phyloP scores from a whole-genome alignment of 2,888 invertebrate species.

The Pherbina coryleti region DNA sequence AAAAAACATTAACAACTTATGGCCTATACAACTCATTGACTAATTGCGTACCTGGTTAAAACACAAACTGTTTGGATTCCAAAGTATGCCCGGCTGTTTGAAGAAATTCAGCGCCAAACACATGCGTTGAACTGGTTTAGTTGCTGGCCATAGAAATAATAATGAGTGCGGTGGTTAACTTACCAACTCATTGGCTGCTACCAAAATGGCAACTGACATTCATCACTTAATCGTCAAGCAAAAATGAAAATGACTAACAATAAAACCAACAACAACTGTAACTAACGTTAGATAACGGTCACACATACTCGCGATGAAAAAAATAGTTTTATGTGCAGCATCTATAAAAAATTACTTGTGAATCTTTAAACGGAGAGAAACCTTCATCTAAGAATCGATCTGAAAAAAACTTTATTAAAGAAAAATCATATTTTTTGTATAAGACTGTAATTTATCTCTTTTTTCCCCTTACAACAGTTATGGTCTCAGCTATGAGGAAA shows the following conservation, averaged over 20 bases:
- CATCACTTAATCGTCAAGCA: constrained; percentile 19
- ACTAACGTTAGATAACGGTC: background rate
- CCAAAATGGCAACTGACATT: constrained; percentile 28
- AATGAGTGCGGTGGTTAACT: constrained; percentile 8
- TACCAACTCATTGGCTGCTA: background rate
- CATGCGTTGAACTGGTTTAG: constrained; percentile 15
- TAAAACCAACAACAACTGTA: background rate
- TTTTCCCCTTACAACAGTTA: constrained; percentile 73
- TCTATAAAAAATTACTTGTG: too few species aligned
- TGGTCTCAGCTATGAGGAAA: constrained; percentile 85
- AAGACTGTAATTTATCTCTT: constrained; percentile 17
- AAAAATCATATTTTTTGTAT: constrained; percentile 39
- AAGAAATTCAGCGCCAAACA: background rate
- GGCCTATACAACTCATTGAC: constrained; percentile 17
- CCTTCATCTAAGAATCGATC: too few species aligned
- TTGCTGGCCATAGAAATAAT: background rate
- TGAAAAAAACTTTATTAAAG: background rate
- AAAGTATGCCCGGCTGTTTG: background rate
- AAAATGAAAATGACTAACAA: too few species aligned
- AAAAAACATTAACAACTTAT: background rate
- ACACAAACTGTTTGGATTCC: constrained; percentile 8
- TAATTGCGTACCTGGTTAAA: constrained; percentile 18
- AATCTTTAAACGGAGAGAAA: too few species aligned
- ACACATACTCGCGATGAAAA: too few species aligned
- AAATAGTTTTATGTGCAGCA: too few species aligned